Evolutionary conservation across 2,797 vertebrate species (phyloP).

Genomic region (Hydrolagus colliei): DNA sequence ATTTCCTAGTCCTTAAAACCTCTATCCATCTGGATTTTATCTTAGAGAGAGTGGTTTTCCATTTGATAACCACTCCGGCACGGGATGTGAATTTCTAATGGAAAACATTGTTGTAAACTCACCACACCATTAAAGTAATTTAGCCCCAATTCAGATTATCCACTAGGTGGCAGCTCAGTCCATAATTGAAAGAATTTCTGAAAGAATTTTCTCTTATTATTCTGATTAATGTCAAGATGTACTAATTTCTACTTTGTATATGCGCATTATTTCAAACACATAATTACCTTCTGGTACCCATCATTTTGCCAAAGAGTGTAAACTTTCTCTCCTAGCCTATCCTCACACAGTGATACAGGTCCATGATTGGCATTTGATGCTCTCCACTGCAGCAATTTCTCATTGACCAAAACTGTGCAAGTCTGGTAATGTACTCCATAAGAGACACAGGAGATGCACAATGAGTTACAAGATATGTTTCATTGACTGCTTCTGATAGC

Average conservation of each 20-base stretch:
- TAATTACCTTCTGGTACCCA: too few species aligned
- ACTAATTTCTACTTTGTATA: background rate
- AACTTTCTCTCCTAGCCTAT: background rate
- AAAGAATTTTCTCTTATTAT: background rate
- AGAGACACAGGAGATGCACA: background rate
- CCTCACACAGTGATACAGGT: background rate
- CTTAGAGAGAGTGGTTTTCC: background rate
- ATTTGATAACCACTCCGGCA: too few species aligned
- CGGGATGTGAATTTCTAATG: too few species aligned
- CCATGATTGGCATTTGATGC: background rate
- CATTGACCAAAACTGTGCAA: background rate
- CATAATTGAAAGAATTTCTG: background rate
- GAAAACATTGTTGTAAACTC: too few species aligned
- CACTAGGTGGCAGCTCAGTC: constrained; percentile 12
- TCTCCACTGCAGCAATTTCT: background rate
- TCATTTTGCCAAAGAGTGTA: background rate
- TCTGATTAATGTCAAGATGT: background rate
- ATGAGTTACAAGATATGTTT: background rate
- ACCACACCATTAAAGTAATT: too few species aligned
- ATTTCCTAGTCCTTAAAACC: background rate
- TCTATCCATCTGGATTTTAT: background rate
- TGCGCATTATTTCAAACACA: background rate
- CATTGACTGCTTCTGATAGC: background rate
- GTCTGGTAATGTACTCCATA: background rate
- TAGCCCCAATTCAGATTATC: background rate